These are phyloP conservation scores for Salvelinus namaycush DNA, from an alignment of 2,113 vertebrate species.

Conservation along the genomic window DNA sequence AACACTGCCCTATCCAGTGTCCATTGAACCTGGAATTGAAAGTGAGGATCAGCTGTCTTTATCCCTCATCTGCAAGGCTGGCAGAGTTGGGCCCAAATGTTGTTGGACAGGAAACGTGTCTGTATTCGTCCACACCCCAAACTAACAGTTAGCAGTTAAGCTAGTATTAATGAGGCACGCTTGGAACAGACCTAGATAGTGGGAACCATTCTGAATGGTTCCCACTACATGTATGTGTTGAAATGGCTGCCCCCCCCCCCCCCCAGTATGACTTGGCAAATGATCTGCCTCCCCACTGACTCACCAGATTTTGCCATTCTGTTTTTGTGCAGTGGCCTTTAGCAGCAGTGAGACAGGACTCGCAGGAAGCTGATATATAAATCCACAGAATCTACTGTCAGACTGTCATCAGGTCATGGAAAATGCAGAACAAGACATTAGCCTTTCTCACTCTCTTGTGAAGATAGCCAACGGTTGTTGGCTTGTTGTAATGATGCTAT, in stretches of 20 bases:
- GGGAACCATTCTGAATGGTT: constrained; percentile 29
- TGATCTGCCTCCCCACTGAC: constrained; percentile 35
- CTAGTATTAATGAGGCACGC: not conserved
- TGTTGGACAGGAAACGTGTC: constrained; percentile 24
- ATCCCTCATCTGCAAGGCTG: constrained; percentile 16
- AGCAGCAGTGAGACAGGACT: constrained; percentile 37
- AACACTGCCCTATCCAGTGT: too few relatives aligned
- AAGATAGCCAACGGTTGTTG: too few relatives aligned
- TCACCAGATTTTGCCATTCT: constrained; percentile 34
- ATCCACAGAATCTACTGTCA: constrained; percentile 46
- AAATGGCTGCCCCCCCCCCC: not conserved
- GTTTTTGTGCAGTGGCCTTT: constrained; percentile 31
- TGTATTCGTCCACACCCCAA: constrained; percentile 12
- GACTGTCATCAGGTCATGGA: constrained; percentile 35
- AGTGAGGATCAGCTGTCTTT: constrained; percentile 23
- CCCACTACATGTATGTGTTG: constrained; percentile 19
- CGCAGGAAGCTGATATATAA: constrained; percentile 30
- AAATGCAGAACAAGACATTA: constrained; percentile 33
- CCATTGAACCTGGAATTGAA: not conserved
- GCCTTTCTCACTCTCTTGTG: constrained; percentile 7
- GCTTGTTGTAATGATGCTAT: too few relatives aligned
- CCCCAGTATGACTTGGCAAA: constrained; percentile 39
- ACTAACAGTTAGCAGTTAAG: constrained; percentile 21
- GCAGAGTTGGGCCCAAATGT: not conserved
- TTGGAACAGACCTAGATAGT: not conserved